phyloP scores from a whole-genome alignment of 53 echinoderm and acorn worm species.

The Temnopleurus reevesii region DNA sequence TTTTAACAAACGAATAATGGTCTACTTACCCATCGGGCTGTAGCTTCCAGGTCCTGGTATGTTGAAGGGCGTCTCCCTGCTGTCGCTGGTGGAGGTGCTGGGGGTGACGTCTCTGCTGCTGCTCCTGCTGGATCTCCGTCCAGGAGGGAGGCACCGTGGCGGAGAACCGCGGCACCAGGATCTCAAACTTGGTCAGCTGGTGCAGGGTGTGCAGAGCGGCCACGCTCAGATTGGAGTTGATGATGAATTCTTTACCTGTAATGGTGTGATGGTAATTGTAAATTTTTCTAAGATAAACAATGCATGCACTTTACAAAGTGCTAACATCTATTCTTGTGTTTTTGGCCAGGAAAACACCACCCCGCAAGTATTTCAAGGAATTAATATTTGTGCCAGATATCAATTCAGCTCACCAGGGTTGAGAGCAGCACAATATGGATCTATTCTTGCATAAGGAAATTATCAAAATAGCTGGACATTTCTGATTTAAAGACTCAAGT shows the following conservation, averaged over 20 bases:
- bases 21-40: slow-evolving; percentile 86
- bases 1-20: too few species aligned
- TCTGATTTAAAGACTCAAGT: too few species aligned
- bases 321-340: too few species aligned
- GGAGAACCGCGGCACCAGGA: slow-evolving; percentile 94
- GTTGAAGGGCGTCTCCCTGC: slow-evolving; percentile 96
- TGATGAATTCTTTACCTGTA: slow-evolving; percentile 71
- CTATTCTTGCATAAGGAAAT: too few species aligned
- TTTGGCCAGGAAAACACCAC: too few species aligned
- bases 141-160: slow-evolving; percentile 96
- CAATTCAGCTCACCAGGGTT: too few species aligned
- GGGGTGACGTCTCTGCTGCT: slow-evolving; percentile 96
- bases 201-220: slow-evolving; percentile 70
- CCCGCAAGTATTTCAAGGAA: too few species aligned
- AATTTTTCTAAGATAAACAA: too few species aligned
- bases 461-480: too few species aligned
- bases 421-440: too few species aligned
- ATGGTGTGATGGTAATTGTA: not conserved
- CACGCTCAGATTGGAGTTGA: slow-evolving; percentile 71
- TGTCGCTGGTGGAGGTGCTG: slow-evolving; percentile 97
- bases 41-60: slow-evolving; percentile 97
- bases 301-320: too few species aligned
- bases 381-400: too few species aligned
- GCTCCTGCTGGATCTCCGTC: slow-evolving; percentile 99
- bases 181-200: slow-evolving; percentile 95